These are phyloP conservation scores for Odontesthes bonariensis DNA, from an alignment of 2,113 vertebrate species.

Conservation along the genomic window DNA sequence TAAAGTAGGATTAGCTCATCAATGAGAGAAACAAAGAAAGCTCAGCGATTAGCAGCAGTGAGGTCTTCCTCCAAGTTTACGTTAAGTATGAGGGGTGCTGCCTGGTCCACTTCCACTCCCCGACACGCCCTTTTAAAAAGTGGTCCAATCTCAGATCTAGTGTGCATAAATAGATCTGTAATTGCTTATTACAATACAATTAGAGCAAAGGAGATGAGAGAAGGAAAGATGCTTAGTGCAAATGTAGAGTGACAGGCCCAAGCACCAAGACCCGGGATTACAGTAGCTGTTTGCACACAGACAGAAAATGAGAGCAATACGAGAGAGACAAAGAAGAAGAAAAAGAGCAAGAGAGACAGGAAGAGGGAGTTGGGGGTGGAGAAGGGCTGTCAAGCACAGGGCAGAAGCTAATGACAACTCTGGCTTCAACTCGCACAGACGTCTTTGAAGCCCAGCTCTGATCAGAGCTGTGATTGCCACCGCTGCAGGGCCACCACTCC, in stretches of 20 bases:
- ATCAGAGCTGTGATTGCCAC: slow-evolving; percentile 79
- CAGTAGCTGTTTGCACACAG: slow-evolving; percentile 67
- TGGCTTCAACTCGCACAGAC: slow-evolving; percentile 73
- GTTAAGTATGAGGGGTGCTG: slow-evolving; percentile 43
- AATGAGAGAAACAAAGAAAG: slow-evolving; percentile 37
- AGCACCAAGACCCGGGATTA: slow-evolving; percentile 74
- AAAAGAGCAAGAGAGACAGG: slow-evolving; percentile 29
- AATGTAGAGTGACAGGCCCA: slow-evolving; percentile 82
- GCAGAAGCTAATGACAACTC: slow-evolving; percentile 80
- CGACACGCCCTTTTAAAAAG: slow-evolving; percentile 69
- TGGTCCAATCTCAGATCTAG: slow-evolving; percentile 80
- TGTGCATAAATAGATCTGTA: slow-evolving; percentile 81
- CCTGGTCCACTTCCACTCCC: slow-evolving; percentile 43
- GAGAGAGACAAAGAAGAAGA: slow-evolving; percentile 48
- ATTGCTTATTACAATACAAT: slow-evolving; percentile 86
- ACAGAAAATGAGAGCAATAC: slow-evolving; percentile 63
- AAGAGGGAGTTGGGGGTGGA: slow-evolving; percentile 55
- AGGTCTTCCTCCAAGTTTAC: slow-evolving; percentile 37
- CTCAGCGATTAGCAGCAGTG: slow-evolving; percentile 40
- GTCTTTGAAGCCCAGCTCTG: slow-evolving; percentile 75
- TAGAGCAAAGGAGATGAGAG: slow-evolving; percentile 80
- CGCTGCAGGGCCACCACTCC: slow-evolving; percentile 74
- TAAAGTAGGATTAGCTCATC: slow-evolving; percentile 66
- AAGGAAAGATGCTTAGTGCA: slow-evolving; percentile 81
- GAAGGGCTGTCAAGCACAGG: slow-evolving; percentile 71